Percentiles rank a stretch among this genome's conserved stretches.
Conservation (phyloP, 2,888 invertebrate species). For the Altica lythri region DNA sequence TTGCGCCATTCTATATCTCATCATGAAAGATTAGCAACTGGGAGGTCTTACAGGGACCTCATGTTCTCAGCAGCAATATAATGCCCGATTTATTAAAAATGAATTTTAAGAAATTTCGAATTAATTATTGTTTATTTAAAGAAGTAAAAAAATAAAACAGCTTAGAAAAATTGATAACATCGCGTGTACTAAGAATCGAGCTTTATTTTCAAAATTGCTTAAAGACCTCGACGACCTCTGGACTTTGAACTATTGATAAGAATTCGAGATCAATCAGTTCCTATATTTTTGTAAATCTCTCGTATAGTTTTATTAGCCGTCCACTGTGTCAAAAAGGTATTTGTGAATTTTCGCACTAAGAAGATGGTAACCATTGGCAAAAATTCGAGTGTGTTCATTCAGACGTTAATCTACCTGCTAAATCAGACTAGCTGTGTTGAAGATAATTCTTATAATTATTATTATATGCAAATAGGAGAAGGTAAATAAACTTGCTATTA, state of each 20-base stretch:
- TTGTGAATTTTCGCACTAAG: constrained; percentile 4
- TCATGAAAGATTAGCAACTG: too few species aligned
- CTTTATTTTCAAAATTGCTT: constrained; percentile 29
- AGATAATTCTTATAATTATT: constrained; percentile 53
- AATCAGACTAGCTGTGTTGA: constrained; percentile 47
- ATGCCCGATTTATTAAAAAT: too few species aligned
- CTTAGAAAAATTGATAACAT: too few species aligned
- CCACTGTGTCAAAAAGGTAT: constrained; percentile 16
- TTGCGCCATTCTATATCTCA: too few species aligned
- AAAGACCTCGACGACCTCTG: constrained; percentile 40
- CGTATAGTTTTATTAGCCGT: constrained; percentile 12
- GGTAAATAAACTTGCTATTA: constrained; percentile 41
- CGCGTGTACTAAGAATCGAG: neutral
- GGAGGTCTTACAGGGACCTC: too few species aligned
- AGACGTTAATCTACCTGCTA: constrained; percentile 50
- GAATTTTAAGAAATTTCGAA: too few species aligned
- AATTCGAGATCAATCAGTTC: constrained; percentile 27
- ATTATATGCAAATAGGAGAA: constrained; percentile 54
- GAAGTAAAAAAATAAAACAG: too few species aligned
- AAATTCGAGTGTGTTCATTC: constrained; percentile 48
- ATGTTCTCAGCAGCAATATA: too few species aligned
- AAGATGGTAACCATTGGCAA: constrained; percentile 43
- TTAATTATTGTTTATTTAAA: too few species aligned
- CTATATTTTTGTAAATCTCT: constrained; percentile 32
- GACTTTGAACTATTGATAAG: constrained; percentile 44